phyloP scores from a whole-genome alignment of 2,797 vertebrate genomes.

The Muscicapa comitata region DNA sequence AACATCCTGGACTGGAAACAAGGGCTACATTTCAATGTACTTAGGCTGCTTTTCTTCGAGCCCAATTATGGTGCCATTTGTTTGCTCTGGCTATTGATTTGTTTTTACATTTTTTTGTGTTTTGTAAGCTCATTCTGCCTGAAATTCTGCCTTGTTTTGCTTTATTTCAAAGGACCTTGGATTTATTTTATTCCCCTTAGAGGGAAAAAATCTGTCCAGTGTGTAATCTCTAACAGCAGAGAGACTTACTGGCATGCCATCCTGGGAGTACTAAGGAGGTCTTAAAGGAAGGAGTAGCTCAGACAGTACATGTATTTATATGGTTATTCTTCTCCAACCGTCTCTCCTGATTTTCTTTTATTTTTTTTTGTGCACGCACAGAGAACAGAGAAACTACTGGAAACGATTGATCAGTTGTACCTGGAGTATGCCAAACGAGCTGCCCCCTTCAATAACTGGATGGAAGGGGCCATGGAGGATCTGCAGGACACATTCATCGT shows the following conservation, averaged over 20 bases:
- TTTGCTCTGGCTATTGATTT: background rate
- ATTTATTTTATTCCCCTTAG: background rate
- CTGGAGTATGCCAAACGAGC: constrained; percentile 97
- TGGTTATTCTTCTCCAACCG: background rate
- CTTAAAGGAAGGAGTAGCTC: background rate
- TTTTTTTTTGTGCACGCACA: constrained; percentile 48
- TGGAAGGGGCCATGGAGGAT: constrained; percentile 99
- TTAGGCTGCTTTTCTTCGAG: background rate
- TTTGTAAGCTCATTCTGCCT: background rate
- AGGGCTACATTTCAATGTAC: background rate
- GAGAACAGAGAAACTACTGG: constrained; percentile 95
- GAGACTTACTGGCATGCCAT: background rate
- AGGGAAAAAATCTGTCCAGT: background rate
- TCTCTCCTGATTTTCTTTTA: background rate
- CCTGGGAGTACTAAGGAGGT: background rate
- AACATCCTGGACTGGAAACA: background rate
- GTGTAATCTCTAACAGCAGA: background rate
- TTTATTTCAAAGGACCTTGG: background rate
- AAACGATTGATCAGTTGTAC: constrained; percentile 97
- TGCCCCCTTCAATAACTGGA: constrained; percentile 99
- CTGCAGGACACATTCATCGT: constrained; percentile 98
- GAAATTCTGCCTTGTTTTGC: background rate
- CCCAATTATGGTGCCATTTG: background rate
- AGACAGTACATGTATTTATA: background rate
- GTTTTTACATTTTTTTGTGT: background rate